A percentile compares a stretch with the other conserved stretches of the same genome.
Conservation (phyloP, 2,888 invertebrate species). For the Brassicogethes aeneus region DNA sequence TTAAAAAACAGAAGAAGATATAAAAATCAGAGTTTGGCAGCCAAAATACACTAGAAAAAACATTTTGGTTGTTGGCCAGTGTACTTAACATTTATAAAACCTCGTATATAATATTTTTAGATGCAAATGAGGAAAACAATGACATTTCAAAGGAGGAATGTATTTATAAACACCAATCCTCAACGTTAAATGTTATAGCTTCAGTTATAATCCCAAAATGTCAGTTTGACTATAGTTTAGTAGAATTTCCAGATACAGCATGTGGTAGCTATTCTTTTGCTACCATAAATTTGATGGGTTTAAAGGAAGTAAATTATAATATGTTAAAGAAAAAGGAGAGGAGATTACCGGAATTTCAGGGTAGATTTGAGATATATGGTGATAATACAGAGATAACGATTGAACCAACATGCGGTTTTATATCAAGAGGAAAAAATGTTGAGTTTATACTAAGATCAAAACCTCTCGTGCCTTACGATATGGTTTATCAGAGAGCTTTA, state of each 20-base stretch:
- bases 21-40: too few relatives aligned
- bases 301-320: slow-evolving; percentile 1
- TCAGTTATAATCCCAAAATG: slow-evolving; percentile 6
- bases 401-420: slow-evolving; percentile 21
- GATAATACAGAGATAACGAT: slow-evolving; percentile 16
- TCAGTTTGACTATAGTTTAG: slow-evolving; percentile 19
- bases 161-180: too few relatives aligned
- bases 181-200: neutral
- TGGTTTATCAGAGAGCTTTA: slow-evolving; percentile 16
- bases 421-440: slow-evolving; percentile 17
- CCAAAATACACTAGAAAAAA: too few relatives aligned
- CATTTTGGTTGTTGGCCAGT: too few relatives aligned
- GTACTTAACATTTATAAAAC: too few relatives aligned
- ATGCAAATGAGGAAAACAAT: too few relatives aligned
- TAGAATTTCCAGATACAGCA: slow-evolving; percentile 21
- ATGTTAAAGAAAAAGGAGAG: neutral
- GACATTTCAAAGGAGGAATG: too few relatives aligned
- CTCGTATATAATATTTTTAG: too few relatives aligned
- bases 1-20: too few relatives aligned
- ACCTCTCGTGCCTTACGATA: slow-evolving; percentile 16
- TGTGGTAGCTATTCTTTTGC: slow-evolving; percentile 19
- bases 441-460: slow-evolving; percentile 18
- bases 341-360: slow-evolving; percentile 10
- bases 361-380: slow-evolving; percentile 17
- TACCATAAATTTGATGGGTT: slow-evolving; percentile 14